Percentiles rank a stretch among this genome's conserved stretches.
Evolutionary conservation across 2,888 invertebrate genomes (phyloP).

Genomic region (Panorpa germanica): DNA sequence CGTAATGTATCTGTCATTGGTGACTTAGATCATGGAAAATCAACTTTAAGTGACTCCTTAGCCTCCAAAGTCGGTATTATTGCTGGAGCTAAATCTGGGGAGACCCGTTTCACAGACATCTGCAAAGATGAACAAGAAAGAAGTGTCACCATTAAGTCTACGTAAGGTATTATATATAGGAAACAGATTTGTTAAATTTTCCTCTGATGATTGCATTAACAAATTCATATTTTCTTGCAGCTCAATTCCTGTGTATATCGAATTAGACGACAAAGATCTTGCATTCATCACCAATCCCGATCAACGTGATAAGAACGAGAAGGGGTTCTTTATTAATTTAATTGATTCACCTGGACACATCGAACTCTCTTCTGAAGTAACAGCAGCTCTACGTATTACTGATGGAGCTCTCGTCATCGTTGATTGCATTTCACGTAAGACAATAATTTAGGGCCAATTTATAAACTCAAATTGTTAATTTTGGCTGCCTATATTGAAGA

Average conservation of each 20-base stretch:
- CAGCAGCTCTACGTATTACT: slow-evolving; percentile 98
- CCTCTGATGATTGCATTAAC: neutral
- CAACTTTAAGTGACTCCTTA: slow-evolving; percentile 96
- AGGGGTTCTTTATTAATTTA: slow-evolving; percentile 98
- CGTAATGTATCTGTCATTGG: slow-evolving; percentile 99
- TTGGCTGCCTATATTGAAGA: too few species aligned
- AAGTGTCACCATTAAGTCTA: slow-evolving; percentile 99
- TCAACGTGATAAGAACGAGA: slow-evolving; percentile 76
- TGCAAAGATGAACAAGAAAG: slow-evolving; percentile 99
- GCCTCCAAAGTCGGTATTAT: slow-evolving; percentile 99
- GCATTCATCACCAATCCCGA: slow-evolving; percentile 80
- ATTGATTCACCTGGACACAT: slow-evolving; percentile 99
- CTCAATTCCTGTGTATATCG: slow-evolving; percentile 99
- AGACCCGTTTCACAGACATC: slow-evolving; percentile 98
- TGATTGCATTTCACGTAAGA: slow-evolving; percentile 95
- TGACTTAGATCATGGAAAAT: slow-evolving; percentile 99
- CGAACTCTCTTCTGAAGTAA: slow-evolving; percentile 99
- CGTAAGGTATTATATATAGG: slow-evolving; percentile 42
- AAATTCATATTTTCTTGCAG: slow-evolving; percentile 30
- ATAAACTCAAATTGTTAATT: neutral
- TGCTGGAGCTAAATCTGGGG: slow-evolving; percentile 95
- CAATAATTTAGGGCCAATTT: neutral
- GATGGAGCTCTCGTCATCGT: slow-evolving; percentile 99
- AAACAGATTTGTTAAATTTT: neutral
- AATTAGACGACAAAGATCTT: slow-evolving; percentile 85